These are phyloP conservation scores for Drosophila niveifrons DNA, from an alignment of 2,888 invertebrate genomes.

Conservation along the genomic window DNA sequence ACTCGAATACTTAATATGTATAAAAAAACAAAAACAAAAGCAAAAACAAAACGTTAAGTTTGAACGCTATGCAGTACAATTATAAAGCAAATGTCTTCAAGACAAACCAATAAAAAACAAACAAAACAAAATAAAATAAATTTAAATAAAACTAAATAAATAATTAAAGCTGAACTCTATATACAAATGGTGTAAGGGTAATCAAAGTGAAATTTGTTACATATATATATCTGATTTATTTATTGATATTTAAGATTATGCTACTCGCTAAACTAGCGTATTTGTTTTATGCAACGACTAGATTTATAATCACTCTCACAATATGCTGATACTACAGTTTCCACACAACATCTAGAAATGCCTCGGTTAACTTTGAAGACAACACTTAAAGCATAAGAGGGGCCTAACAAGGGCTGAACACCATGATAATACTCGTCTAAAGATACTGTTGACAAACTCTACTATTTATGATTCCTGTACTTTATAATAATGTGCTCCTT, in stretches of 20 bases:
- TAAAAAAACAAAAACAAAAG: constrained; percentile 9
- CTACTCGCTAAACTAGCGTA: constrained; percentile 31
- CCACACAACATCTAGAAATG: constrained; percentile 26
- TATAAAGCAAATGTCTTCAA: constrained; percentile 64
- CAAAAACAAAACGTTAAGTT: constrained; percentile 59
- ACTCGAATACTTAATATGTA: constrained; percentile 45
- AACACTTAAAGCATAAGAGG: constrained; percentile 61
- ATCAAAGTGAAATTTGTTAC: constrained; percentile 12
- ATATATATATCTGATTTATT: constrained; percentile 16
- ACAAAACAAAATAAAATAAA: constrained; percentile 30
- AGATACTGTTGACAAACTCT: constrained; percentile 53
- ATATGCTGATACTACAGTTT: constrained; percentile 64
- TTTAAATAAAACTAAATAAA: constrained; percentile 25
- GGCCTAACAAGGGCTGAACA: constrained; percentile 45
- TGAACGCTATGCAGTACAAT: constrained; percentile 50
- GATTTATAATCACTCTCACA: constrained; percentile 79
- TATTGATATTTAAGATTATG: constrained; percentile 29
- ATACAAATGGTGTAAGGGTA: background rate
- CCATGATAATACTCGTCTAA: constrained; percentile 52
- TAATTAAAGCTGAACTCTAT: constrained; percentile 2
- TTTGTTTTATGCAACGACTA: constrained; percentile 68
- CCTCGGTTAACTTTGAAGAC: background rate
- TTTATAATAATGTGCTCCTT: constrained; percentile 30
- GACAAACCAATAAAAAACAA: constrained; percentile 42
- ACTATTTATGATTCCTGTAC: constrained; percentile 52